Evolutionary conservation across 1,140 invertebrate genomes (phyloP).

Genomic region (Caerostris extrusa): DNA sequence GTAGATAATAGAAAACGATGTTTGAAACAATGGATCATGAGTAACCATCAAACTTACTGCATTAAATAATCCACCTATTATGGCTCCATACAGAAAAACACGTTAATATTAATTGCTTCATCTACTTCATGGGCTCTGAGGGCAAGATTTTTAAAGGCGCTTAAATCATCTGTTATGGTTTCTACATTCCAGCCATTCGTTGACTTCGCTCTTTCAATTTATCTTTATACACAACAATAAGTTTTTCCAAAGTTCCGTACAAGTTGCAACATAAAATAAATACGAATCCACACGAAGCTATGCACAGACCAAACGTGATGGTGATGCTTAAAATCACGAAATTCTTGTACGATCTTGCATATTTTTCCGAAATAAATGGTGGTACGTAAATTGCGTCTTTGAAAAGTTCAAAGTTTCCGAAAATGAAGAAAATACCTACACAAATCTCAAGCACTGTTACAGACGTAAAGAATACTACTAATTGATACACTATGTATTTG

Average conservation of each 20-base stretch:
- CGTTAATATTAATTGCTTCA: neutral
- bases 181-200: neutral
- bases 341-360: neutral
- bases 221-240: neutral
- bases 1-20: neutral
- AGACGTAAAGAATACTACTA: neutral
- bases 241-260: neutral
- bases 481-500: neutral
- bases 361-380: neutral
- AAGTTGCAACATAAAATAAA: neutral
- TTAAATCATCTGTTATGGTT: neutral
- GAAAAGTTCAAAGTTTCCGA: neutral
- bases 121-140: neutral
- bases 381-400: neutral
- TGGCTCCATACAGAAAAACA: neutral
- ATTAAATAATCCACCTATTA: neutral
- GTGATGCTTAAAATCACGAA: neutral
- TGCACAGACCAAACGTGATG: neutral
- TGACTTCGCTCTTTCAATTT: constrained; percentile 9
- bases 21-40: neutral
- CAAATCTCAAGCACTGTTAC: neutral
- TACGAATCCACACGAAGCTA: neutral
- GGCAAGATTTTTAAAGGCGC: neutral
- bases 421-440: neutral
- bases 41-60: neutral